These are phyloP conservation scores for Drosophila monieri DNA, from an alignment of 2,888 invertebrate genomes.

Conservation along the genomic window DNA sequence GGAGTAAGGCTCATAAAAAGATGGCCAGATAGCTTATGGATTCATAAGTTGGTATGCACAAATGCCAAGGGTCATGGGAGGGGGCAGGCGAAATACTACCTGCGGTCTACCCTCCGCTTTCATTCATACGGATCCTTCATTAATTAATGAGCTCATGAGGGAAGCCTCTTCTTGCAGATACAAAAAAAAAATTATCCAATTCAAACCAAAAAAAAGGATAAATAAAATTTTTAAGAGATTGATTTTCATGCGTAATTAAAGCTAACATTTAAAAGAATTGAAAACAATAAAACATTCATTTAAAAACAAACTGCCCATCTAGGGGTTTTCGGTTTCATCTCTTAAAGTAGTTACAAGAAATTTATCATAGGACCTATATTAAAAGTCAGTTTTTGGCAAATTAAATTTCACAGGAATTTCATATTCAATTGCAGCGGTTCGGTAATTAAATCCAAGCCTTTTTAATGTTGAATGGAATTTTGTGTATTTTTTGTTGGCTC, in stretches of 20 bases:
- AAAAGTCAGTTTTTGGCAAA: neutral
- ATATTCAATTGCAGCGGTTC: neutral
- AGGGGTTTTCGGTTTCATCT: neutral
- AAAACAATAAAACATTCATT: no score
- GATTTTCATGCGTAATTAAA: conserved; percentile 1
- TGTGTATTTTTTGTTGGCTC: conserved; percentile 7
- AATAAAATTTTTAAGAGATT: neutral
- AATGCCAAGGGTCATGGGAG: conserved; percentile 50
- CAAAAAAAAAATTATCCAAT: neutral
- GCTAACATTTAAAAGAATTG: no score
- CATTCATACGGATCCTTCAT: conserved; percentile 50
- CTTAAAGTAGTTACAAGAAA: no score
- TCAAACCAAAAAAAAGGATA: neutral
- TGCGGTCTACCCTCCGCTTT: conserved; percentile 26
- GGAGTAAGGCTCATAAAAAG: conserved; percentile 47
- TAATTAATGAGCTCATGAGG: conserved; percentile 60
- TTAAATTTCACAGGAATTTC: neutral
- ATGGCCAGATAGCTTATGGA: conserved; percentile 66
- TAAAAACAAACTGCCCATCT: neutral
- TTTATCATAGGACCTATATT: no score
- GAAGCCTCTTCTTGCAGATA: neutral
- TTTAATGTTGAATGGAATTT: conserved; percentile 6
- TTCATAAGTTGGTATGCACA: conserved; percentile 67
- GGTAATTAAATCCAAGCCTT: neutral
- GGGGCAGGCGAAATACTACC: conserved; percentile 17